These are phyloP conservation scores for Galaxea fascicularis DNA, from an alignment of 92 coral and sea anemone species.

Conservation along the genomic window DNA sequence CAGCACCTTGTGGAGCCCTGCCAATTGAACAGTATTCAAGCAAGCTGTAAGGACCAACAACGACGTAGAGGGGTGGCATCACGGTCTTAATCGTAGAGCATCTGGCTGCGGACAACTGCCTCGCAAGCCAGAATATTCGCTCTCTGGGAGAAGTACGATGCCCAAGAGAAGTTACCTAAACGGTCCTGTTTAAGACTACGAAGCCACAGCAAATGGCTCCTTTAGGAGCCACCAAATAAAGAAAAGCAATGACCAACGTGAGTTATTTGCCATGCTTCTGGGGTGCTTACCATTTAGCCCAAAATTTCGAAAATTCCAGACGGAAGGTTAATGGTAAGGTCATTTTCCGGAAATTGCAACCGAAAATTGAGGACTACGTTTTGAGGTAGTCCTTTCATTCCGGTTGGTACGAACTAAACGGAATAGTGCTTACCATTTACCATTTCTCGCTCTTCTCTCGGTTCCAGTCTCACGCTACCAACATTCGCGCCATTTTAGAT, in stretches of 20 bases:
- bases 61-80: conserved; percentile 25
- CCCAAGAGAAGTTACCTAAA: no score
- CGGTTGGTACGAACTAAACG: background rate
- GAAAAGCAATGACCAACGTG: no score
- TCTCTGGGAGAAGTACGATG: no score
- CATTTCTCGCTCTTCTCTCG: background rate
- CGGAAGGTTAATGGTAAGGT: background rate
- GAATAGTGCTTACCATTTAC: conserved; percentile 3
- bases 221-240: conserved; percentile 79
- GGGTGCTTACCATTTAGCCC: no score
- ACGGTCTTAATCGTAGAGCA: no score
- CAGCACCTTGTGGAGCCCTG: conserved; percentile 3
- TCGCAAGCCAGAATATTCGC: no score
- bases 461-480: conserved; percentile 10
- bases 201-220: conserved; percentile 89
- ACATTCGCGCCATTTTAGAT: background rate
- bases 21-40: conserved; percentile 8
- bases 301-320: no score
- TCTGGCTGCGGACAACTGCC: no score
- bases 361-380: conserved; percentile 30
- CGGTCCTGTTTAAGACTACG: no score
- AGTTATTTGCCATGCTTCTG: no score
- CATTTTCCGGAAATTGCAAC: background rate
- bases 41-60: conserved; percentile 17
- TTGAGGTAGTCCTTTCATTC: conserved; percentile 12